Base-by-base conservation (phyloP, 64 coral and sea anemone genomes). In the Montipora cactus region DNA sequence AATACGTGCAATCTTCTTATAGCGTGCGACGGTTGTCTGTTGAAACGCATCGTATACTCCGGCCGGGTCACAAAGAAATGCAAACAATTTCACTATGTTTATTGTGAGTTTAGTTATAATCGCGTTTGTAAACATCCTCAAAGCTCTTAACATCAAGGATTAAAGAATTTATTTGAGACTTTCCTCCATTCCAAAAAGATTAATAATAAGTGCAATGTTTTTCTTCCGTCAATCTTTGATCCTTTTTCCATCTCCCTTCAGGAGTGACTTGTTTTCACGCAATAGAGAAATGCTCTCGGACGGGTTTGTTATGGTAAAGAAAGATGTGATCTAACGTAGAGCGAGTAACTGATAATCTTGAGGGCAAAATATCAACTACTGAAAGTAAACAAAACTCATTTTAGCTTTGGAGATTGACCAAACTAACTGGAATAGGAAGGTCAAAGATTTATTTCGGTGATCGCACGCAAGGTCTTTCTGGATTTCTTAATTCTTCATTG, bases 71-170 rank as follows among this genome's bases (percentile, higher is more conserved):
- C 37, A 37, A 37, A 37, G 37, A 37, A 37, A 8, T 81, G 19
- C 49, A 22, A 25, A 20, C 19, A 20, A 55, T 10, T 55, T 55
- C 52, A 55, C 5, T 10, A 55, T n/a, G 78, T 37, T 57, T 57
- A 57, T 11, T 57, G 6, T 11, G 11, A 11, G 11, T 8, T 37
- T 37, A 37, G 37, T 64, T 3, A 37, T 61, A 61, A 81, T 37
- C 23, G 53, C 52, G 28, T 22, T 81, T 81, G 59, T 45, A 84
- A 67, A 84, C 58, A 84, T 84, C 16, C 79, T 61, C 16, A 84
- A 67, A 67, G 21, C 28, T 84, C 25, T 51, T 59, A 28, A 37
- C 23, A 58, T 68, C 23, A 46, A 44, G 59, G 52, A 25, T 19
- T 67, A 84, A 67, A 23, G 19, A 71, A 15, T 37, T 46, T 8